phyloP scores from a whole-genome alignment of 2,797 vertebrate species.

The Mionectes olivaceus region DNA sequence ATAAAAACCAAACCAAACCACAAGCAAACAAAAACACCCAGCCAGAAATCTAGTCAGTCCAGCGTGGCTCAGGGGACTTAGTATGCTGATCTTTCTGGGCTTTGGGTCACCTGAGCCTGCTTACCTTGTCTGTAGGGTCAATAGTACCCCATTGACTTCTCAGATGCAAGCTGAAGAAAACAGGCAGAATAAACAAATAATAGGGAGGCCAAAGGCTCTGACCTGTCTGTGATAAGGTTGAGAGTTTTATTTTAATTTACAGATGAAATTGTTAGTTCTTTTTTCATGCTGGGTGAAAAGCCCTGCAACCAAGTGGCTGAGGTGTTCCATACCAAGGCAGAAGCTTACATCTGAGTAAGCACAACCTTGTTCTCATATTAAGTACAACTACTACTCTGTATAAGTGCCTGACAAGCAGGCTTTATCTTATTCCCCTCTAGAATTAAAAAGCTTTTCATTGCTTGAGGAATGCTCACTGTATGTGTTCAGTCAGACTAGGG shows the following conservation, averaged over 20 bases:
- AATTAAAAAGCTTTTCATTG: not conserved
- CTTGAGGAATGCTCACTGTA: not conserved
- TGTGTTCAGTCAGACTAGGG: not conserved
- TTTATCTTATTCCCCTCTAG: not conserved
- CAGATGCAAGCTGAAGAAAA: not conserved
- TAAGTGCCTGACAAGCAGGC: not conserved
- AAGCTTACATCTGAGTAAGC: not conserved
- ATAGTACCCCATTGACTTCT: not conserved
- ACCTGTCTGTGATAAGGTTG: not conserved
- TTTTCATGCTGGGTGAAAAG: too few relatives aligned
- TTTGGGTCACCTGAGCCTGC: not conserved
- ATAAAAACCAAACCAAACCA: not conserved
- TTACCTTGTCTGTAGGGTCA: not conserved
- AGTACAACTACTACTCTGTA: not conserved
- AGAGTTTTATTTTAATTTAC: not conserved
- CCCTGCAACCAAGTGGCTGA: not conserved
- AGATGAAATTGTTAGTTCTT: not conserved
- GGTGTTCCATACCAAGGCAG: not conserved
- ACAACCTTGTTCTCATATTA: not conserved
- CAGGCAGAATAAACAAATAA: not conserved
- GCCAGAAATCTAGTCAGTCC: accelerated
- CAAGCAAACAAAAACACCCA: accelerated
- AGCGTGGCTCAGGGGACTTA: not conserved
- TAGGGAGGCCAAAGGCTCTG: not conserved
- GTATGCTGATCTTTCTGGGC: not conserved